Conservation (phyloP, 2,797 vertebrate genomes). For the Petrocephalus sullivani region DNA sequence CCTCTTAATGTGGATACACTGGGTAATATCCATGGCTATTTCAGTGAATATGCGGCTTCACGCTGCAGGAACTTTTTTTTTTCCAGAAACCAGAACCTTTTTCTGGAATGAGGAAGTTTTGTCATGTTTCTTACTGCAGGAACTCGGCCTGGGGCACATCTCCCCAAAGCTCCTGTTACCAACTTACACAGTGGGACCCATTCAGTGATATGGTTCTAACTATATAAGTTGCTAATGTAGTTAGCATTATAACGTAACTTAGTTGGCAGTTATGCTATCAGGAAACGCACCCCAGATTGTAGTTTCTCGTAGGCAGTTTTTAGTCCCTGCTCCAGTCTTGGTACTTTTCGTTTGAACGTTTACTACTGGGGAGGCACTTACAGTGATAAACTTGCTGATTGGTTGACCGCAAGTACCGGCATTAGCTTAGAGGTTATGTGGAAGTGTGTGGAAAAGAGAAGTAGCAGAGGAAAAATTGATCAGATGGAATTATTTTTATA, state of each 20-base stretch:
- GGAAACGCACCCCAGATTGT: background rate
- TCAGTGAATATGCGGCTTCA: background rate
- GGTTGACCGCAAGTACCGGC: background rate
- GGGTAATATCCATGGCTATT: background rate
- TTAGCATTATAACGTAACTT: no score
- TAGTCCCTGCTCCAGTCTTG: background rate
- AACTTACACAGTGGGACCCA: background rate
- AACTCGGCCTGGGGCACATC: background rate
- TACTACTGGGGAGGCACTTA: background rate
- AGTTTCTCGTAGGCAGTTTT: background rate
- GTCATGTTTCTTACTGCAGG: background rate
- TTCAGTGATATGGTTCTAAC: background rate
- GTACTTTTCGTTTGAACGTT: background rate
- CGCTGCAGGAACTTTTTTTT: background rate
- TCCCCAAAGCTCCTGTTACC: background rate
- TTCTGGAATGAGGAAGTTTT: background rate
- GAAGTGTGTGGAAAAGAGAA: background rate
- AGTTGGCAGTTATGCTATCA: background rate
- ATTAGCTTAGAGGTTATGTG: background rate
- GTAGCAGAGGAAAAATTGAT: background rate
- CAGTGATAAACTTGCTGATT: background rate
- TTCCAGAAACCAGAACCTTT: no score
- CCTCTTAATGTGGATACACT: background rate
- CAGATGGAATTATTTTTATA: background rate
- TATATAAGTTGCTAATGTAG: background rate